Evolutionary conservation across 2,888 invertebrate species (phyloP).

Genomic region (Xestia rhomboidea): DNA sequence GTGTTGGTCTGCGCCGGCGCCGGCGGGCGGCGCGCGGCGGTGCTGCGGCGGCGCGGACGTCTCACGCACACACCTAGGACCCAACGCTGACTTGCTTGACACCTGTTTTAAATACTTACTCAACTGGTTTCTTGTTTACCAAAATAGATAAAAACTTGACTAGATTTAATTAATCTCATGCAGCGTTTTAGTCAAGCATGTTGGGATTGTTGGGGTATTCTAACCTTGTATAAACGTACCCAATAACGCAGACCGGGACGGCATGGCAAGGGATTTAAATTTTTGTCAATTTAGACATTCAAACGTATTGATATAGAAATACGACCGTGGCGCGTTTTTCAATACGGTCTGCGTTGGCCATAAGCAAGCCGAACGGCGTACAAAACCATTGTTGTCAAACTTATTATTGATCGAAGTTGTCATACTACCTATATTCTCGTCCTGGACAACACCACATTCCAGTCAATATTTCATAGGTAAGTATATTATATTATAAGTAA

Average conservation of each 20-base stretch:
- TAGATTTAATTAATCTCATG: background rate
- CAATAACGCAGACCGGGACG: no score
- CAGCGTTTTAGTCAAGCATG: background rate
- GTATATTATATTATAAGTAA: background rate
- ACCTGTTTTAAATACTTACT: background rate
- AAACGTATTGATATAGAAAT: no score
- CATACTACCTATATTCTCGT: background rate
- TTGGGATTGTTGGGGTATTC: constrained; percentile 7
- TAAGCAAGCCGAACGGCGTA: no score
- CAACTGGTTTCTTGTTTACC: constrained; percentile 21
- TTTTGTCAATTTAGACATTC: no score
- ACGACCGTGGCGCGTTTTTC: no score
- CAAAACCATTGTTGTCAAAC: background rate
- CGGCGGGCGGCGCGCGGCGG: no score
- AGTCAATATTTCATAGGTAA: background rate
- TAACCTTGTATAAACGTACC: background rate
- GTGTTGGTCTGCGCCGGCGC: background rate
- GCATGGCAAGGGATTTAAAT: no score
- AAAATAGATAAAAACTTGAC: background rate
- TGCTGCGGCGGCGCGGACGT: background rate
- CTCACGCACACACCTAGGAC: background rate
- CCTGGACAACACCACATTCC: background rate
- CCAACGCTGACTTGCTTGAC: background rate
- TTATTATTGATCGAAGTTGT: no score
- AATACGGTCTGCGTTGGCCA: no score